Evolutionary conservation across 2,797 vertebrate genomes (phyloP).

Genomic region (Calcarius lapponicus): DNA sequence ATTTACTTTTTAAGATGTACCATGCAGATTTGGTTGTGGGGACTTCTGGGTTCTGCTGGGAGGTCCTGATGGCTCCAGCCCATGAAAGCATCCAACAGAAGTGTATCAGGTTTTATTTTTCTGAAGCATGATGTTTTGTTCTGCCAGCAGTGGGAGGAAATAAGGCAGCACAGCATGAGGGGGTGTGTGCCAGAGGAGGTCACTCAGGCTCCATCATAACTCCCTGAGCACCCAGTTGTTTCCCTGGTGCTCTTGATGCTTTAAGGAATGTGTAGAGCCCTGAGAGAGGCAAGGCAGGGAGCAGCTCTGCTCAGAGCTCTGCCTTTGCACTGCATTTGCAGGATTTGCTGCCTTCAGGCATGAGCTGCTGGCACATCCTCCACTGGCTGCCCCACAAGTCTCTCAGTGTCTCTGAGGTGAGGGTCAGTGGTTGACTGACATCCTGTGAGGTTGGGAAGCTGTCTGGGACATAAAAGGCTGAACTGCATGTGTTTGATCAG

Average conservation of each 20-base stretch:
- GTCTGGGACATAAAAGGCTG: background rate
- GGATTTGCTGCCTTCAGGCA: background rate
- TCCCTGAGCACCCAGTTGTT: background rate
- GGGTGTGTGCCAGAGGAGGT: background rate
- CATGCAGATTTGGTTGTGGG: background rate
- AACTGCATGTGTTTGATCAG: background rate
- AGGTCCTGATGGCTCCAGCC: background rate
- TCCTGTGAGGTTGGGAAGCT: background rate
- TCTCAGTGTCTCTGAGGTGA: background rate
- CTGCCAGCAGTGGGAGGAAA: background rate
- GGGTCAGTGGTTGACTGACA: background rate
- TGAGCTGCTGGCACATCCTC: background rate
- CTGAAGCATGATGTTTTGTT: background rate
- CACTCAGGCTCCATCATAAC: accelerated
- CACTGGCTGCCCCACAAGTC: accelerated
- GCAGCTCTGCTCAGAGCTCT: background rate
- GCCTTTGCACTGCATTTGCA: background rate
- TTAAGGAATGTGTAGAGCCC: background rate
- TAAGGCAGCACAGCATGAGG: accelerated
- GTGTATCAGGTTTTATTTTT: background rate
- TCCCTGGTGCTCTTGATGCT: background rate
- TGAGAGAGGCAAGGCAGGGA: background rate
- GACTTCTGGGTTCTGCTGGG: background rate
- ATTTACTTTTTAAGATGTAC: background rate
- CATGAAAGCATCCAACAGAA: background rate